These are phyloP conservation scores for Drosophila tristis DNA, from an alignment of 1,140 invertebrate species.

Conservation along the genomic window DNA sequence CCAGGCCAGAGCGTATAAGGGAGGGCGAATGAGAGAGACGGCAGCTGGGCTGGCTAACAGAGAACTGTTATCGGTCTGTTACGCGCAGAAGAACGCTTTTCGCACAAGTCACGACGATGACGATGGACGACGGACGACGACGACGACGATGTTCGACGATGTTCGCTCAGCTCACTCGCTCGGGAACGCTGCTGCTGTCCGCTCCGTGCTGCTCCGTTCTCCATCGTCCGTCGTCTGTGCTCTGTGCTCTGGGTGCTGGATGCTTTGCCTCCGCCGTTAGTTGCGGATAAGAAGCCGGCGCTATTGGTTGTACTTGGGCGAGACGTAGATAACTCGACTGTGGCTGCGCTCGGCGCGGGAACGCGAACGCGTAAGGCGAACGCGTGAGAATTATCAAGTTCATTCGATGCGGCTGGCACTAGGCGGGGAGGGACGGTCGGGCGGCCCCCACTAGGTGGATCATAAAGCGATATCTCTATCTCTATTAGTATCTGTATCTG, in stretches of 20 bases:
- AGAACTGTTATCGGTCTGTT: slow-evolving; percentile 36
- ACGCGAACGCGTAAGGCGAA: slow-evolving; percentile 6
- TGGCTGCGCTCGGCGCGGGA: slow-evolving; percentile 5
- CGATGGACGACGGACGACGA: slow-evolving; percentile 28
- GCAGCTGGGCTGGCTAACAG: slow-evolving; percentile 36
- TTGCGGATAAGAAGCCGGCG: slow-evolving; percentile 62
- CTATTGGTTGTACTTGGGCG: slow-evolving; percentile 17
- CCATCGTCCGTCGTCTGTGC: not conserved
- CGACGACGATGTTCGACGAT: slow-evolving; percentile 51
- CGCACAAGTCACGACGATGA: slow-evolving; percentile 57
- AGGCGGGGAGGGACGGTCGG: too few species aligned
- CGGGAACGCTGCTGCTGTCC: slow-evolving; percentile 40
- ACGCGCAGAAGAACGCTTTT: slow-evolving; percentile 54
- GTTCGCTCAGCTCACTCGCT: slow-evolving; percentile 50
- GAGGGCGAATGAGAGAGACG: slow-evolving; percentile 60
- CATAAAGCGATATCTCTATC: slow-evolving; percentile 20
- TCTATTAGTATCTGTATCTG: slow-evolving; percentile 7
- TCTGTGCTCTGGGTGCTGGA: slow-evolving; percentile 3
- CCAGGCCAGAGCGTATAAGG: slow-evolving; percentile 36
- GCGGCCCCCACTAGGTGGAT: not conserved
- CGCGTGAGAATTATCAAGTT: slow-evolving; percentile 47
- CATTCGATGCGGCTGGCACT: not conserved
- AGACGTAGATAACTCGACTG: too few species aligned
- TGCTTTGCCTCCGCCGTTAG: slow-evolving; percentile 13
- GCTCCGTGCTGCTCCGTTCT: slow-evolving; percentile 31